A percentile compares a stretch with the other conserved stretches of the same genome.
phyloP scores from a whole-genome alignment of 2,113 vertebrate genomes.

The Corythaeola cristata region DNA sequence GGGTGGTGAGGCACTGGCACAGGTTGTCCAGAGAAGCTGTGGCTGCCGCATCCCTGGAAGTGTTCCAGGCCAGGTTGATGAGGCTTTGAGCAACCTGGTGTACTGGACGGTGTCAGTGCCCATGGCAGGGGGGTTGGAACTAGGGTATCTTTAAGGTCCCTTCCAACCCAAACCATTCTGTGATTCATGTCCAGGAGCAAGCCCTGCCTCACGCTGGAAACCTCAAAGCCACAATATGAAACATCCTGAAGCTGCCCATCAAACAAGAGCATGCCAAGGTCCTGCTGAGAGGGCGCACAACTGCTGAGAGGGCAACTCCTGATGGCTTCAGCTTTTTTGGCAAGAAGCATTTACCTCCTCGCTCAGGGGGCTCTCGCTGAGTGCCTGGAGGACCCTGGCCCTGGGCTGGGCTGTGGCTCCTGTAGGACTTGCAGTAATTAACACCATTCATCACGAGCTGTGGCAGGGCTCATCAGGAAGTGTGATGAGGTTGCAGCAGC shows the following conservation, averaged over 20 bases:
- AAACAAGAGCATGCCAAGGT: neutral
- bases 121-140: too few relatives aligned
- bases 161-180: too few relatives aligned
- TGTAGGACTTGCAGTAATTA: neutral
- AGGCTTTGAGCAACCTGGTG: too few relatives aligned
- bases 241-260: rapidly evolving
- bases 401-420: neutral
- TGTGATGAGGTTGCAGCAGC: neutral
- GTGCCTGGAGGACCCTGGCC: neutral
- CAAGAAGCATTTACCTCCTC: neutral
- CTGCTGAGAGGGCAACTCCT: rapidly evolving
- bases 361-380: neutral
- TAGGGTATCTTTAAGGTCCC: too few relatives aligned
- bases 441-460: neutral
- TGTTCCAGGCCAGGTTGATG: too few relatives aligned
- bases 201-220: neutral
- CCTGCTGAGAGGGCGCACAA: rapidly evolving
- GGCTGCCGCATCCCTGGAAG: too few relatives aligned
- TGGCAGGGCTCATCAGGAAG: neutral
- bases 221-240: neutral
- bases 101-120: too few relatives aligned
- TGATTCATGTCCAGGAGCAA: too few relatives aligned
- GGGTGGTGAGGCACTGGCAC: too few relatives aligned
- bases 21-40: too few relatives aligned
- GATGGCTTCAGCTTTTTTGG: neutral